Base-by-base conservation (phyloP, 2,888 invertebrate genomes). In the Apodemia zela region DNA sequence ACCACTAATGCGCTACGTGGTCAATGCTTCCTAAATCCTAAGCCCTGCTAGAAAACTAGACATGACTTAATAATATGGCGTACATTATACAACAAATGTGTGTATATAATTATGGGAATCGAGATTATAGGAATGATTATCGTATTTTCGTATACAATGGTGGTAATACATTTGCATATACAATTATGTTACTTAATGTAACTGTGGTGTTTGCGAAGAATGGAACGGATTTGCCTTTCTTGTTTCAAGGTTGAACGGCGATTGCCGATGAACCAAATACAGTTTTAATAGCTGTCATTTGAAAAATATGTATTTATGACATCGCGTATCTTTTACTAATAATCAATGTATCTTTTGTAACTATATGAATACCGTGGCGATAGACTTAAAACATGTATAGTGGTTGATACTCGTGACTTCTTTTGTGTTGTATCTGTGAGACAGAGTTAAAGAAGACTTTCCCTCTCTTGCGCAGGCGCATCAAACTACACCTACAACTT, bases 231-330 rank as follows among this genome's bases (percentile, higher is more conserved):
- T 63, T 65, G 61, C 68, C 70, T 70, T 71, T 71, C 70, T 59
- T 64, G 68, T 68, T 63, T 63, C 71, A 72, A 71, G 72, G 72
- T 67, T 71, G 63, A 62, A 58, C 65, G 60, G 64, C 54, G 66
- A 65, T 65, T 66, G 62, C 69, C 65, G 54, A 67, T 68, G 67
- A 68, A 68, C 65, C 65, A 68, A 65, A 66, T 62, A 35, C 15
- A 15, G 51, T 6, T 25, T 54, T 54, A 54, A 54, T 54, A 13
- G 21, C 15, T 54, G 51, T 54, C 51, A 54, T 54, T 54, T 54
- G 25, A 54, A 54, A 54, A 42, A 42, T 42, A 42, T 1, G 5
- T 11, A 13, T 38, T 42, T 42, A 15, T 42, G 42, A 42, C 42
- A 6, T 42, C 4, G 42, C 42, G 42, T 42, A 42, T 38, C 11